Conservation (phyloP, 2,797 vertebrate species). For the Lutjanus argentimaculatus region DNA sequence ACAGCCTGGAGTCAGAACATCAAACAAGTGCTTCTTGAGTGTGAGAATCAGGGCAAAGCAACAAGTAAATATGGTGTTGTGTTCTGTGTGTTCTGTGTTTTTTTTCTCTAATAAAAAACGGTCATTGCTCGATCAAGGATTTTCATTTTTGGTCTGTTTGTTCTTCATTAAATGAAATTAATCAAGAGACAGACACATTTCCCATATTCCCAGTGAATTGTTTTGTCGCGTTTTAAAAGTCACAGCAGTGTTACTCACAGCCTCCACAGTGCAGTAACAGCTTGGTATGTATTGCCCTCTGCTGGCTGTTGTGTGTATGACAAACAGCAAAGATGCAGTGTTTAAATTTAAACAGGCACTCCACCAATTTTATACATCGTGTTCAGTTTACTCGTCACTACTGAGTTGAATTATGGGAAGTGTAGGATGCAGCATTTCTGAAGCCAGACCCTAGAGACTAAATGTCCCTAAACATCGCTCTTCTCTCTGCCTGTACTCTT, state of each 20-base stretch:
- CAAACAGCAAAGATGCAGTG: neutral
- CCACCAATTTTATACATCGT: too few species aligned
- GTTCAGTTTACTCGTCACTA: neutral
- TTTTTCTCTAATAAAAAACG: neutral
- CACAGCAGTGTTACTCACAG: neutral
- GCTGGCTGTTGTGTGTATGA: slow-evolving; percentile 34
- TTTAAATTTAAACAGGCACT: neutral
- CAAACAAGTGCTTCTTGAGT: neutral
- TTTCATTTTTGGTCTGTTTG: neutral
- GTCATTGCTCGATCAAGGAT: neutral
- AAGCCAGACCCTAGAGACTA: neutral
- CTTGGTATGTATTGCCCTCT: slow-evolving; percentile 50
- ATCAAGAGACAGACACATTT: neutral
- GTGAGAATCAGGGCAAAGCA: neutral
- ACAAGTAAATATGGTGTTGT: neutral
- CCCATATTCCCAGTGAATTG: neutral
- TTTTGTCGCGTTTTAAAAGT: neutral
- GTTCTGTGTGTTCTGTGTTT: neutral
- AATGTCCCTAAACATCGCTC: neutral
- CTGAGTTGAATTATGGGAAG: neutral
- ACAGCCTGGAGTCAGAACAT: neutral
- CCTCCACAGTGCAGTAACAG: neutral
- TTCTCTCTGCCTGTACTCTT: slow-evolving; percentile 12
- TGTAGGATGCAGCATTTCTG: neutral
- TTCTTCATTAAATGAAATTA: neutral